Evolutionary conservation across 1,140 invertebrate species (phyloP), one percentile per base, ranked within the genome.

Genomic region (Drosophila malerkotliana): DNA sequence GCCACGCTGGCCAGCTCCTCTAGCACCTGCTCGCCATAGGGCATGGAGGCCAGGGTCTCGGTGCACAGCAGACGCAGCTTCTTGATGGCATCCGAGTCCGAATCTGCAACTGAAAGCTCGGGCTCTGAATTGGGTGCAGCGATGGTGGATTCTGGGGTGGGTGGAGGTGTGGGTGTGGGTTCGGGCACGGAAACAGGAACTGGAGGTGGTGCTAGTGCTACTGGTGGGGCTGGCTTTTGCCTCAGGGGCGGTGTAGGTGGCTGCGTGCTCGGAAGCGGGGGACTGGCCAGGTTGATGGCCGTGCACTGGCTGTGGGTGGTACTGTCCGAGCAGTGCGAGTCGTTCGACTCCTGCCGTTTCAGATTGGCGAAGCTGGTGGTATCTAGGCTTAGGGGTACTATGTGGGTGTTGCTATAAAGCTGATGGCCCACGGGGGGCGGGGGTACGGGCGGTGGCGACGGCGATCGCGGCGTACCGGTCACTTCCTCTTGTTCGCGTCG

Each of bases 1-100:
- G 95, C 94, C 14, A 94, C 94, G 3, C 93, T 92, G 7, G 94
- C 94, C 64, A 96, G 85, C 87, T 95, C 94, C 90, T 94, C 93
- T 62, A 96, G 92, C 59, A 96, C 93, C 64, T 94, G 93, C 8
- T 92, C 80, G 24, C 95, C 95, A 76, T 93, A 94, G 4, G 95
- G 95, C 87, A 95, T 92, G 3, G 94, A 93, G 28, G 94, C 91
- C 21, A 96, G 93, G 72, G 92, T 94, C 68, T 93, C 93, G 14
- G 96, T 91, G 80, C 95, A 95, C 10, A 95, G 84, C 76, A 95
- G 52, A 9, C 90, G 83, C 47, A 91, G 54, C 44, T 91, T 91
- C 56, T 91, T 91, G 18, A 91, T 91, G 48, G 90, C 67, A 6
- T 90, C 77, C 62, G 73, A 54, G 6, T 88, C 61, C 8, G 30